phyloP scores from a whole-genome alignment of 2,797 vertebrate genomes.

The Acanthurus tractus region DNA sequence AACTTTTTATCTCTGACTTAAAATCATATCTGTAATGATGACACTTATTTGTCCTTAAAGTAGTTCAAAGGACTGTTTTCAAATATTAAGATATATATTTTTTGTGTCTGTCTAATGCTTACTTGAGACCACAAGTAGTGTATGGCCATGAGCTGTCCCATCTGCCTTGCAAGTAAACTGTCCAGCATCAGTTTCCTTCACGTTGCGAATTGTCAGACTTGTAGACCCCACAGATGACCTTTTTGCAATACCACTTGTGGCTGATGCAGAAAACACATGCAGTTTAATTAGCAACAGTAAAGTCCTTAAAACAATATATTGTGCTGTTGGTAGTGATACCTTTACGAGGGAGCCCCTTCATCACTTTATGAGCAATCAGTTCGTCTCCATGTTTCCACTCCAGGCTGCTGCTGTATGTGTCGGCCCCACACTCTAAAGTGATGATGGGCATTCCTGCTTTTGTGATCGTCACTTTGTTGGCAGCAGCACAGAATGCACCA shows the following conservation, averaged over 20 bases:
- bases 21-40: background rate
- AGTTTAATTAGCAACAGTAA: background rate
- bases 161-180: background rate
- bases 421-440: background rate
- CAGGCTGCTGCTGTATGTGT: fast-evolving
- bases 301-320: background rate
- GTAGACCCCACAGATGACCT: fast-evolving
- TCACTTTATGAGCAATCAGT: fast-evolving
- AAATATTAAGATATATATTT: background rate
- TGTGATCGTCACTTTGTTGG: background rate
- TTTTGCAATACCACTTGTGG: fast-evolving
- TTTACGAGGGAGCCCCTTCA: fast-evolving
- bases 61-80: background rate
- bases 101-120: conserved; percentile 4
- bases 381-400: fast-evolving
- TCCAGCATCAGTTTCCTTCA: conserved; percentile 54
- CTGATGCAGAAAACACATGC: conserved; percentile 33
- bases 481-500: conserved; percentile 44
- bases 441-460: fast-evolving
- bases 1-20: background rate
- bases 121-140: conserved; percentile 65
- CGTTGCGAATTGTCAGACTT: fast-evolving
- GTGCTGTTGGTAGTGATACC: conserved; percentile 40
- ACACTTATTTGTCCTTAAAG: background rate
- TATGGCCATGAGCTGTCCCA: fast-evolving